Evolutionary conservation across 37 sponge, comb jelly and placozoan genomes (phyloP), one percentile per base, ranked within the genome.

Genomic region (Amphimedon queenslandica): DNA sequence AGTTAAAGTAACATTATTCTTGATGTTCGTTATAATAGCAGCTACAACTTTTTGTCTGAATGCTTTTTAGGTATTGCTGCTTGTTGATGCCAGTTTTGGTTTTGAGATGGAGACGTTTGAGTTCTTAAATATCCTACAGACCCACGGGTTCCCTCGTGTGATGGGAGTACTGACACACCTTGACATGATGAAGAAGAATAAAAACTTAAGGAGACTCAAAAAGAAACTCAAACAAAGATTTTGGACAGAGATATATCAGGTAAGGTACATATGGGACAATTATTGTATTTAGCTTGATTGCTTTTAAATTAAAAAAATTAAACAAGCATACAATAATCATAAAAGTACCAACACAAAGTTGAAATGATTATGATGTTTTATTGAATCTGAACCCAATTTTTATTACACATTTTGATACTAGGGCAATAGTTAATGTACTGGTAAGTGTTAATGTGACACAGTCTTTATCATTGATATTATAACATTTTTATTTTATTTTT

Each of bases 81-180:
- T 97, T 76, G 83, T 97, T 73, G 99, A 97, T 77, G 99, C 95
- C 30, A 91, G 92, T 73, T 97, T 97, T 83, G 99, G 99, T 0
- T 97, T 97, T 75, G 99, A 97, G 77, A 97, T 97, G 93, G 99
- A 97, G 70, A 91, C 93, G 38, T 97, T 97, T 88, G 99, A 97
- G 83, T 94, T 97, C 67, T 82, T 97, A 41, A 97, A 97, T 66
- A 94, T 97, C 43, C 85, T 90, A 4, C 99, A 97, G 55, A 88
- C 86, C 23, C 99, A 97, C 71, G 99, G 99, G 24, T 91, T 97
- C 65, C 99, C 99, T 23, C 78, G 84, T 64, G 91, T 97, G 40
- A 97, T 97, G 90, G 99, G 99, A 2, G 95, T 97, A 28, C 85
- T 97, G 61, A 97, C 99, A 10, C 99, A 97, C 55, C 73, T 97